Conservation (phyloP, 2,888 invertebrate genomes). For the Caenorhabditis sp. region DNA sequence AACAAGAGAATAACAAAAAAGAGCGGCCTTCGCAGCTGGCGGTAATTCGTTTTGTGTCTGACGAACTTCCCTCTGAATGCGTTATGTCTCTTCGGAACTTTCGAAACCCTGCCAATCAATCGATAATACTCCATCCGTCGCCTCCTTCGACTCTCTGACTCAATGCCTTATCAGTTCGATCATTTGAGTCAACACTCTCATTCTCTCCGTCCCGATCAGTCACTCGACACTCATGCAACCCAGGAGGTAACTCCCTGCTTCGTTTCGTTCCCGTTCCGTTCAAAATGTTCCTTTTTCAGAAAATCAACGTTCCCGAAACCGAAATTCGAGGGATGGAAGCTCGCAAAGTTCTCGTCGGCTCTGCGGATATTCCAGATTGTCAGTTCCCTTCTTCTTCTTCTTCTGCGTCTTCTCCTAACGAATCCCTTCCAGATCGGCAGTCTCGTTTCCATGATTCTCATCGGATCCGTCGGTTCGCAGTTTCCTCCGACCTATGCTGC, state of each 20-base stretch:
- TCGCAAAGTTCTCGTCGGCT: slow-evolving; percentile 46
- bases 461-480: slow-evolving; percentile 65
- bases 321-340: slow-evolving; percentile 48
- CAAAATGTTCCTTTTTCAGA: slow-evolving; percentile 23
- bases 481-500: slow-evolving; percentile 66
- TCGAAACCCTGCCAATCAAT: neutral
- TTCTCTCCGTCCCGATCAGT: neutral
- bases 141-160: neutral
- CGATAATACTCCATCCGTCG: neutral
- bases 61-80: neutral
- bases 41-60: slow-evolving; percentile 4
- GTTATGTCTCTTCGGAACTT: neutral
- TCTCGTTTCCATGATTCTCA: slow-evolving; percentile 46
- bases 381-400: too few relatives aligned
- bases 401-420: neutral
- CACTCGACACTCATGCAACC: slow-evolving; percentile 26
- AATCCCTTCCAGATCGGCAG: slow-evolving; percentile 52
- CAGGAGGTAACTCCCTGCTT: slow-evolving; percentile 12
- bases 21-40: neutral
- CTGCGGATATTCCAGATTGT: slow-evolving; percentile 55
- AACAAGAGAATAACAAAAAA: neutral
- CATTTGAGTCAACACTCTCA: neutral
- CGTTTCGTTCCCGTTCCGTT: neutral
- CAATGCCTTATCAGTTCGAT: slow-evolving; percentile 1
- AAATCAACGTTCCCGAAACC: slow-evolving; percentile 39